Conservation (phyloP, 2,797 vertebrate species). For the Geotrypetes seraphini region DNA sequence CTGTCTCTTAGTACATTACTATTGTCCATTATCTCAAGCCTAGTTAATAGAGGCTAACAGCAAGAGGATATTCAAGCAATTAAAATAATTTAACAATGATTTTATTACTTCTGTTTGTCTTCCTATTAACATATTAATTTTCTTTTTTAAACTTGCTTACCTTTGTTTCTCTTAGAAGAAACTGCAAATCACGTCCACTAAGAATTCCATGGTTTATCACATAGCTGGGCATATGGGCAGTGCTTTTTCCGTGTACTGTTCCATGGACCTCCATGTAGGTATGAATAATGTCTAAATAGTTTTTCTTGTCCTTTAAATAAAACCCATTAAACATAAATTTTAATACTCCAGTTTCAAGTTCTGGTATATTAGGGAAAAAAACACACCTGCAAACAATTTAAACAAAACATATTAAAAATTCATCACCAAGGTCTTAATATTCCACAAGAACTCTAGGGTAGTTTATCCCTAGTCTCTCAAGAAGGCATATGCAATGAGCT, state of each 20-base stretch:
- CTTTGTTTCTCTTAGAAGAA: slow-evolving; percentile 90
- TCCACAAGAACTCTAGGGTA: no score
- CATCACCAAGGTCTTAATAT: no score
- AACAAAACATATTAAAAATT: no score
- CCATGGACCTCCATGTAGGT: slow-evolving; percentile 91
- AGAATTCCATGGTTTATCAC: slow-evolving; percentile 96
- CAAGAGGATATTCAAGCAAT: background rate
- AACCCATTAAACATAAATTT: background rate
- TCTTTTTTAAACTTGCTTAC: slow-evolving; percentile 41
- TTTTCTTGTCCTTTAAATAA: slow-evolving; percentile 95
- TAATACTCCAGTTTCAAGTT: background rate
- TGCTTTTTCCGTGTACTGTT: slow-evolving; percentile 88
- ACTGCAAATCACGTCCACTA: slow-evolving; percentile 90
- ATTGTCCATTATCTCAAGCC: no score
- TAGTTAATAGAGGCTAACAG: background rate
- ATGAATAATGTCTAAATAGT: slow-evolving; percentile 89
- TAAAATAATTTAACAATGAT: background rate
- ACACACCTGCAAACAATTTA: no score
- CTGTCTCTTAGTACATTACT: no score
- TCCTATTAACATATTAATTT: background rate
- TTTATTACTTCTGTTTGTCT: slow-evolving; percentile 2
- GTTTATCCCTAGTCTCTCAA: no score
- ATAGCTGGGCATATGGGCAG: slow-evolving; percentile 81
- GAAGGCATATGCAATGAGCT: no score
- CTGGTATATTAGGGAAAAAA: no score